Conservation (phyloP, 1,140 invertebrate species). For the Drosophila simulans region DNA sequence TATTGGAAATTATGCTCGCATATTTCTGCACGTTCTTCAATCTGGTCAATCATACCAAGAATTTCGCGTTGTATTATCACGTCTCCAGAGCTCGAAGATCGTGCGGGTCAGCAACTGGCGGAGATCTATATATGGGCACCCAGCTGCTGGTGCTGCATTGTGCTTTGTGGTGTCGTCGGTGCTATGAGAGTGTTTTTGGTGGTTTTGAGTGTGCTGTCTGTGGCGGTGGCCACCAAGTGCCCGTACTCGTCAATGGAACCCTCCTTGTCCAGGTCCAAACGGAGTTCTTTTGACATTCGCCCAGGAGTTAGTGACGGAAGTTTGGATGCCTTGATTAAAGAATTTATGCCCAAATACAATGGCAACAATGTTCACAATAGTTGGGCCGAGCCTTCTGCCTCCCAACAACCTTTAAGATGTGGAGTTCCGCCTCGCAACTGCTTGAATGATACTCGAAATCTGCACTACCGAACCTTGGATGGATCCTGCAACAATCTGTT, state of each 20-base stretch:
- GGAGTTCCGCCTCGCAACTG: conserved; percentile 63
- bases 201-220: conserved; percentile 10
- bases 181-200: conserved; percentile 33
- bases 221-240: conserved; percentile 27
- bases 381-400: conserved; percentile 19
- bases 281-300: conserved; percentile 37
- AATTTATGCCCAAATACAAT: conserved; percentile 46
- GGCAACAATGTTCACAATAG: conserved; percentile 12
- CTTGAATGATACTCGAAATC: conserved; percentile 83
- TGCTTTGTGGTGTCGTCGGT: conserved; percentile 15
- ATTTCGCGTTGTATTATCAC: conserved; percentile 48
- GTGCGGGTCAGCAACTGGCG: conserved; percentile 31
- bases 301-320: conserved; percentile 37
- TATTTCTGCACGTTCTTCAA: conserved; percentile 45
- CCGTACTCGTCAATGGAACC: conserved; percentile 33
- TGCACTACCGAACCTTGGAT: conserved; percentile 91
- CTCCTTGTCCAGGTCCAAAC: conserved; percentile 15
- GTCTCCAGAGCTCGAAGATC: conserved; percentile 34
- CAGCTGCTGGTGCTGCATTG: conserved; percentile 27
- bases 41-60: conserved; percentile 64
- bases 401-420: conserved; percentile 38
- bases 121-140: conserved; percentile 50
- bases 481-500: conserved; percentile 94
- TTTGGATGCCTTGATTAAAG: conserved; percentile 52
- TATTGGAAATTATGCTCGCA: conserved; percentile 45